phyloP scores from a whole-genome alignment of 2,113 vertebrate species.

The Nycticryphes semicollaris region DNA sequence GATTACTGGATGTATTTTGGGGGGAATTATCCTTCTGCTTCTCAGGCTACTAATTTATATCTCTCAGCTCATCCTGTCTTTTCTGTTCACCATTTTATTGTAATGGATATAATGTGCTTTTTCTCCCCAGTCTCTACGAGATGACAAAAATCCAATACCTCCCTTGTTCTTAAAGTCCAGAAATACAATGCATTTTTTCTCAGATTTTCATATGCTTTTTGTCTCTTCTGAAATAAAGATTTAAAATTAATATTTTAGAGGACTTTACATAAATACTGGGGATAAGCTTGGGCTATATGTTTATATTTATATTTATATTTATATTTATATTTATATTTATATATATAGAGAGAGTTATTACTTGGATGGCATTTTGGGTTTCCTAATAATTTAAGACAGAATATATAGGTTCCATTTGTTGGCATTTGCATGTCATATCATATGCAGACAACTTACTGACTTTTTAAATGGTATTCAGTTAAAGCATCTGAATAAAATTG shows the following conservation, averaged over 20 bases:
- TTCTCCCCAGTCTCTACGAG: not conserved
- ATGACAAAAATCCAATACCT: not conserved
- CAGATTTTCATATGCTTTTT: not conserved
- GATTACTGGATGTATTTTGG: not conserved
- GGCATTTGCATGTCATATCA: not conserved
- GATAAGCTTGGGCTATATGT: not conserved
- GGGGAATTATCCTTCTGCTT: not conserved
- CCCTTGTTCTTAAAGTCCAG: not conserved
- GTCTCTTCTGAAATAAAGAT: not conserved
- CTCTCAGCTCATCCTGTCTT: not conserved
- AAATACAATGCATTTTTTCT: not conserved
- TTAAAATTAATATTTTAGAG: not conserved
- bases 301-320: too few relatives aligned
- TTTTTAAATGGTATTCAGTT: not conserved
- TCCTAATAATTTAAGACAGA: not conserved
- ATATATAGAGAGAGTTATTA: not conserved
- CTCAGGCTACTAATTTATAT: not conserved
- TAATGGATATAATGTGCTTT: not conserved
- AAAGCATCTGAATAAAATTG: not conserved
- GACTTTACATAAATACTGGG: not conserved
- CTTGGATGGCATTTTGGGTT: not conserved
- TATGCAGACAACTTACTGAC: not conserved
- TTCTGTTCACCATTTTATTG: not conserved
- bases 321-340: not conserved
- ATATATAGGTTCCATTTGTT: not conserved